Evolutionary conservation across 2,888 invertebrate species (phyloP).

Genomic region (Unio delphinus): DNA sequence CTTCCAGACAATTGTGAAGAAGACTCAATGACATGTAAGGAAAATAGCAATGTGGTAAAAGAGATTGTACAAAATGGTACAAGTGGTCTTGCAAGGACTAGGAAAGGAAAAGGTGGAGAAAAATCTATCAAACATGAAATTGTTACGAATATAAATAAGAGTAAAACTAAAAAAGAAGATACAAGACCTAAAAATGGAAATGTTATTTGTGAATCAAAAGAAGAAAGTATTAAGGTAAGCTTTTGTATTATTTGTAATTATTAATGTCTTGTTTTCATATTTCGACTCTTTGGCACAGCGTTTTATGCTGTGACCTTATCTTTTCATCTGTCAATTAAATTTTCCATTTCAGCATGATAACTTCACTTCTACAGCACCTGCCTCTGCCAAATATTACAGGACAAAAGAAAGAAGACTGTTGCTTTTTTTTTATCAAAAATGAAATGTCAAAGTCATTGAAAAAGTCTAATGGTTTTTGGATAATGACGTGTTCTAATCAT

Average conservation of each 20-base stretch:
- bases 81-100: constrained; percentile 7
- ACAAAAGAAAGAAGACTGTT: too few relatives aligned
- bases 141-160: constrained; percentile 3
- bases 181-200: constrained; percentile 1
- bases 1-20: constrained; percentile 51
- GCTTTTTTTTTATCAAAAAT: too few relatives aligned
- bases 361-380: too few relatives aligned
- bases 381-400: too few relatives aligned
- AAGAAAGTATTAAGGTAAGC: constrained; percentile 12
- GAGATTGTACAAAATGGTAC: constrained; percentile 5
- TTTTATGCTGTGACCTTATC: too few relatives aligned
- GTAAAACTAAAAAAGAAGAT: neutral
- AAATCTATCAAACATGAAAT: constrained; percentile 4
- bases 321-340: too few relatives aligned
- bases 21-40: constrained; percentile 11
- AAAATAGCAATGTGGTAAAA: neutral
- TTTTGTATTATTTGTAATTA: neutral
- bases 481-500: too few relatives aligned
- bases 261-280: neutral
- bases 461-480: too few relatives aligned
- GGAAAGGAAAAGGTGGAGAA: constrained; percentile 7
- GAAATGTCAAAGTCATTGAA: too few relatives aligned
- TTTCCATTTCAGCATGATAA: too few relatives aligned
- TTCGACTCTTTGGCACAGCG: too few relatives aligned
- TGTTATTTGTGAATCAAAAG: constrained; percentile 1